Evolutionary conservation across 2,888 invertebrate species (phyloP), one percentile per base, ranked within the genome.

Genomic region (Penaeus monodon): DNA sequence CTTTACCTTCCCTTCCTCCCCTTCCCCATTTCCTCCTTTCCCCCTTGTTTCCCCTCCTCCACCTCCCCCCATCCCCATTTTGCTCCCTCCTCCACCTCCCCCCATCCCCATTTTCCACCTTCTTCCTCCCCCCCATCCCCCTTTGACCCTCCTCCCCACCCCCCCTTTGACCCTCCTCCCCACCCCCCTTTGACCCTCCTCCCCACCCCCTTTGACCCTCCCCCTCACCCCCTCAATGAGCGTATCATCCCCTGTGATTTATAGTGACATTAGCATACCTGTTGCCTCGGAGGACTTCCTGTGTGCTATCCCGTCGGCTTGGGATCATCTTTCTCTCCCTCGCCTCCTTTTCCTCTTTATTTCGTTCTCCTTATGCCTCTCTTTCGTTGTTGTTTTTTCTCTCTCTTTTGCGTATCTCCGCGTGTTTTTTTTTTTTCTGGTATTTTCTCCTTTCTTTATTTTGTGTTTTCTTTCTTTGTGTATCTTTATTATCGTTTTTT

Each of bases 211-310:
- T 29, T n/a, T 1, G 29, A 22, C 17, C 65, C 14, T 17, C 74
- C 24, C 27, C 63, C 65, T 38, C 12, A 8, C 79, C 79, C 65
- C 20, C 79, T 27, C 65, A 79, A 79, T 79, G 20, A 79, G 64
- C 38, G 33, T 64, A 79, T 79, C 79, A 64, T 63, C 64, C 79
- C 44, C 64, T 29, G 79, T 79, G 79, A 79, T 64, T 79, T 79
- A 79, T 64, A 79, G 65, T 7, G 29, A 64, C 79, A 79, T 79
- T 79, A 79, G 65, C 79, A 79, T 79, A 79, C 79, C 79, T 64
- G 79, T 27, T 64, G 64, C 79, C 27, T 65, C 33, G 38, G 33
- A 29, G 79, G 65, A 63, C 79, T 79, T 79, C 79, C 79, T 79
- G 79, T 79, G 79, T 79, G 29, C 65, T 27, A 29, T 12, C 12